Percentiles rank a stretch among this genome's conserved stretches.
phyloP scores from a whole-genome alignment of 2,797 vertebrate species.

The Aphelocoma californica region DNA sequence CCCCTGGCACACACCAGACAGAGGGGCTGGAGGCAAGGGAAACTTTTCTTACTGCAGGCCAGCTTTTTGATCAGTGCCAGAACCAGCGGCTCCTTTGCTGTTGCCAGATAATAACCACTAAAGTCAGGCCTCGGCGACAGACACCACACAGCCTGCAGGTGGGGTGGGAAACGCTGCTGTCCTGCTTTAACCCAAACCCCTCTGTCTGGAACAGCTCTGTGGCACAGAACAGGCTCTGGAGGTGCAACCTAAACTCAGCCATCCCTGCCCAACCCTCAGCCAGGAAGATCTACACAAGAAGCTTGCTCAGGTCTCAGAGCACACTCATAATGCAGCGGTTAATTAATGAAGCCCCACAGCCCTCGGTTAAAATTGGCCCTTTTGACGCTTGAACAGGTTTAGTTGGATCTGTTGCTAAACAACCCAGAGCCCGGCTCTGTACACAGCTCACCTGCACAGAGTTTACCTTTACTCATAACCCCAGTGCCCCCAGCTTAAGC shows the following conservation, averaged over 20 bases:
- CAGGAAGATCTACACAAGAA: background rate
- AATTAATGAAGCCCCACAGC: background rate
- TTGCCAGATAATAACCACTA: background rate
- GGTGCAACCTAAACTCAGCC: background rate
- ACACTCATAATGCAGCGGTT: accelerated
- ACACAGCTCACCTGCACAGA: accelerated
- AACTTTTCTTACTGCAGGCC: background rate
- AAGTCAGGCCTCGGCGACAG: background rate
- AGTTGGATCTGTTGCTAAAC: background rate
- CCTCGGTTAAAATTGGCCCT: background rate
- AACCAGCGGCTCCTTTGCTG: background rate
- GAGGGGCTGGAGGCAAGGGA: background rate
- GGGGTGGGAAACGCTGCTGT: background rate
- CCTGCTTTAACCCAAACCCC: background rate
- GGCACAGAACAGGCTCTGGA: background rate
- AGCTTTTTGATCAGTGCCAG: background rate
- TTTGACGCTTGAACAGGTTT: background rate
- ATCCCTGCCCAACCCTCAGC: background rate
- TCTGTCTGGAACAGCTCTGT: background rate
- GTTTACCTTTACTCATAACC: background rate
- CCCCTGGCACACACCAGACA: background rate
- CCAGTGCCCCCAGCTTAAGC: background rate
- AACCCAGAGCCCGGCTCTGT: background rate
- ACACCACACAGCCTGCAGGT: background rate
- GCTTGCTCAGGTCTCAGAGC: background rate